A percentile compares a stretch with the other conserved stretches of the same genome.
phyloP scores from a whole-genome alignment of 2,888 invertebrate species.

The Hydrotaea diabolus region DNA sequence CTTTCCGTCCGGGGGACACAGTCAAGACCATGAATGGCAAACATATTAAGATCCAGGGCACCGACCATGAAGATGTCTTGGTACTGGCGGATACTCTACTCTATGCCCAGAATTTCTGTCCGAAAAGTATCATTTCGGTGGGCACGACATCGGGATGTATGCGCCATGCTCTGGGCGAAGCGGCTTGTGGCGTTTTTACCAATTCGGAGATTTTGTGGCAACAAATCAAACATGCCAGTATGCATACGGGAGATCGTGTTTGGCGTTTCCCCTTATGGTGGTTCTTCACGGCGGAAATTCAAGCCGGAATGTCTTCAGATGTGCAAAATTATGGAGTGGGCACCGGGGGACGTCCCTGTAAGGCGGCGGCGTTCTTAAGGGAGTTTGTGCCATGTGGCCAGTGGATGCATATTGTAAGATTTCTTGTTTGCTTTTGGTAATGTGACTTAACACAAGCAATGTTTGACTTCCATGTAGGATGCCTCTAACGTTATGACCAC shows the following conservation, averaged over 20 bases:
- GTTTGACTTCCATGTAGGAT: slow-evolving; percentile 80
- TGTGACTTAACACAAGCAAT: too few species aligned
- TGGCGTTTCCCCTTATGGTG: slow-evolving; percentile 93
- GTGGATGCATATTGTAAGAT: slow-evolving; percentile 88
- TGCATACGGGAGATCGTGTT: slow-evolving; percentile 88
- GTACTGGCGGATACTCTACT: slow-evolving; percentile 89
- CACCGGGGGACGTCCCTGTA: slow-evolving; percentile 84
- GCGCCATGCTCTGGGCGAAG: slow-evolving; percentile 83
- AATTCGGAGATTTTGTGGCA: slow-evolving; percentile 87
- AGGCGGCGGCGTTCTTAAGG: slow-evolving; percentile 89
- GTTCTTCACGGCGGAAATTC: slow-evolving; percentile 85
- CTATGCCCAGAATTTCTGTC: slow-evolving; percentile 88
- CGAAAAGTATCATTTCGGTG: slow-evolving; percentile 87
- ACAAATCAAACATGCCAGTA: slow-evolving; percentile 85
- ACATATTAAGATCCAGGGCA: slow-evolving; percentile 87
- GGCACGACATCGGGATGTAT: slow-evolving; percentile 89
- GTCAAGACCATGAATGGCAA: slow-evolving; percentile 88
- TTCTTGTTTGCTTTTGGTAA: neutral
- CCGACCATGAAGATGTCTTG: slow-evolving; percentile 89
- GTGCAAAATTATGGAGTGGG: slow-evolving; percentile 82
- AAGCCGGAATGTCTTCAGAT: slow-evolving; percentile 81
- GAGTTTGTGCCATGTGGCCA: slow-evolving; percentile 86
- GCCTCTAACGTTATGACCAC: slow-evolving; percentile 89
- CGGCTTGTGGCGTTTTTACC: slow-evolving; percentile 87
- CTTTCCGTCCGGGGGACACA: slow-evolving; percentile 89